Evolutionary conservation across 1,140 invertebrate species (phyloP), one percentile per base, ranked within the genome.

Genomic region (Micrasema longulum): DNA sequence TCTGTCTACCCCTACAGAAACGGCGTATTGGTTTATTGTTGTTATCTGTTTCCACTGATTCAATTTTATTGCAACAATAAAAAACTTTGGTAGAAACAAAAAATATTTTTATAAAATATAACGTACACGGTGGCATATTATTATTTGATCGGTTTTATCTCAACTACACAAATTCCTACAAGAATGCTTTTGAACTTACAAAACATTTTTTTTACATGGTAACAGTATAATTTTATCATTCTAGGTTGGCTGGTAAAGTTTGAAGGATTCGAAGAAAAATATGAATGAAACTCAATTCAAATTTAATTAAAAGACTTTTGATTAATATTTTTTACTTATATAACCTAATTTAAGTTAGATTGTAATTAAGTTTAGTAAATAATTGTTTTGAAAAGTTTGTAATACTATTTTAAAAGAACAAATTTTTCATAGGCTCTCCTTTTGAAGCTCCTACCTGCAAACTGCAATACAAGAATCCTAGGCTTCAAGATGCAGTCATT

Each of bases 381-480:
- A 45, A 35, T 45, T 23, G 26, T 47, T 45, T 45, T 16, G 26
- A 31, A 31, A 22, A 60, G 36, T 53, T 41, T 60, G 9, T 41
- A 55, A 55, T 53, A 31, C 23, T 47, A n/a, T 52, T 48, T 64
- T 71, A 57, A 69, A 73, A 69, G 43, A 53, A 65, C 65, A 67
- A 60, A 60, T 75, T 69, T 75, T 75, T 53, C 74, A 64, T 75
- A 75, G 74, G 74, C 69, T 75, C 70, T 75, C 74, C 74, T 69
- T 75, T 69, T 75, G 74, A 75, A 52, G 23, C 62, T 43, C 23
- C 45, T 35, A 73, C 41, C 36, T 41, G 26, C 62, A 38, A 57
- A 14, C 48, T 50, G 48, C 31, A 31, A 53, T 20, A 53, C 64
- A 66, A 64, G 60, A 64, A 12, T 26, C 60, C 11, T 63, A 63